Conservation (phyloP, 2,113 vertebrate genomes). For the Falco punctatus region DNA sequence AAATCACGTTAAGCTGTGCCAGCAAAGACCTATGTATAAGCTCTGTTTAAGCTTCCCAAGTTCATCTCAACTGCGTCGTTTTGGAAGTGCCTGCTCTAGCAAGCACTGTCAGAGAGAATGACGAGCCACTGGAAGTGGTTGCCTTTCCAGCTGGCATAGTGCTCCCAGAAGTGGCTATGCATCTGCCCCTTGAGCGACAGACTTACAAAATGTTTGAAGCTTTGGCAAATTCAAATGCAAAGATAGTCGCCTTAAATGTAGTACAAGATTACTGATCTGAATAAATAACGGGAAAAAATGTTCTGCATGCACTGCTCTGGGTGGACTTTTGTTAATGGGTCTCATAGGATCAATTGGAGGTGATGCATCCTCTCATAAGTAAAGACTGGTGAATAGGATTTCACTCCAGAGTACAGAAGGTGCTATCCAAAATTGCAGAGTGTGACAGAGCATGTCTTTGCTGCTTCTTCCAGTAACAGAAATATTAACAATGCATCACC, state of each 20-base stretch:
- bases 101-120: slow-evolving; percentile 24
- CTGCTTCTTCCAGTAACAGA: neutral
- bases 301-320: neutral
- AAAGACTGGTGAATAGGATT: neutral
- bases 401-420: neutral
- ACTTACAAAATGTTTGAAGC: neutral
- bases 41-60: neutral
- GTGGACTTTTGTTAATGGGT: neutral
- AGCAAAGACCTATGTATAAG: neutral
- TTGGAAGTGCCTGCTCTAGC: slow-evolving; percentile 8
- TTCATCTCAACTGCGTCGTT: neutral
- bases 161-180: neutral
- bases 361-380: neutral
- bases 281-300: neutral
- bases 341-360: neutral
- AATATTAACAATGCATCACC: neutral
- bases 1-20: neutral
- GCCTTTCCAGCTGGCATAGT: slow-evolving; percentile 34
- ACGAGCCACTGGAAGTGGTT: slow-evolving; percentile 39
- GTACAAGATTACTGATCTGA: neutral
- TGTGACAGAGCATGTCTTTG: neutral
- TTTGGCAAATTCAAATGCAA: neutral
- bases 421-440: neutral
- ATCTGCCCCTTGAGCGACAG: neutral
- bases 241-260: neutral